These are phyloP conservation scores for Temnothorax longispinosus DNA, from an alignment of 1,140 invertebrate genomes.

Conservation along the genomic window DNA sequence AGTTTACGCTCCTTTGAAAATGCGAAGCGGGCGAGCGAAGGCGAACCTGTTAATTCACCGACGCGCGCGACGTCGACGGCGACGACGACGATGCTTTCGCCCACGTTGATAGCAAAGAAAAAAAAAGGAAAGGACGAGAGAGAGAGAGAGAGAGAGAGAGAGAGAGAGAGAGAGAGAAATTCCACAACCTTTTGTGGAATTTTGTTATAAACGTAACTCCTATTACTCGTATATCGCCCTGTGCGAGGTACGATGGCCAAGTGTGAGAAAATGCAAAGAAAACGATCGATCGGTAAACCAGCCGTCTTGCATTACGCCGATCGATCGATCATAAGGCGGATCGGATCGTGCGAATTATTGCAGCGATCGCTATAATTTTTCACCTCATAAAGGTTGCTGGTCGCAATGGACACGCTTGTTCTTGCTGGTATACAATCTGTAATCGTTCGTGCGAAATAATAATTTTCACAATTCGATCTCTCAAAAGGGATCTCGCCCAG, in stretches of 20 bases:
- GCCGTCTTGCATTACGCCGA: constrained; percentile 2
- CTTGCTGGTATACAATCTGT: background rate
- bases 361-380: constrained; percentile 31
- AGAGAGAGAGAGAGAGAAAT: too few species aligned
- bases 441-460: background rate
- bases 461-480: background rate
- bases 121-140: too few species aligned
- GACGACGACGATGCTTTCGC: too few species aligned
- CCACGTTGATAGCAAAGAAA: too few species aligned
- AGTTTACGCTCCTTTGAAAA: too few species aligned
- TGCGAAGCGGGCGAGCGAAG: too few species aligned
- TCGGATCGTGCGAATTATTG: constrained; percentile 12
- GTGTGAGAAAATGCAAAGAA: constrained; percentile 45
- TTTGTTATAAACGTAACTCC: background rate
- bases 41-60: too few species aligned
- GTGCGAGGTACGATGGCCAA: constrained; percentile 17
- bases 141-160: too few species aligned
- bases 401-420: background rate
- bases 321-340: background rate
- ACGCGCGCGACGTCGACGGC: too few species aligned
- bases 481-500: too few species aligned
- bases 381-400: constrained; percentile 30
- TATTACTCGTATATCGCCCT: background rate
- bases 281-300: background rate
- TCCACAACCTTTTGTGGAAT: too few species aligned